Conservation (phyloP, 2,888 invertebrate species). For the Bugula neritina region DNA sequence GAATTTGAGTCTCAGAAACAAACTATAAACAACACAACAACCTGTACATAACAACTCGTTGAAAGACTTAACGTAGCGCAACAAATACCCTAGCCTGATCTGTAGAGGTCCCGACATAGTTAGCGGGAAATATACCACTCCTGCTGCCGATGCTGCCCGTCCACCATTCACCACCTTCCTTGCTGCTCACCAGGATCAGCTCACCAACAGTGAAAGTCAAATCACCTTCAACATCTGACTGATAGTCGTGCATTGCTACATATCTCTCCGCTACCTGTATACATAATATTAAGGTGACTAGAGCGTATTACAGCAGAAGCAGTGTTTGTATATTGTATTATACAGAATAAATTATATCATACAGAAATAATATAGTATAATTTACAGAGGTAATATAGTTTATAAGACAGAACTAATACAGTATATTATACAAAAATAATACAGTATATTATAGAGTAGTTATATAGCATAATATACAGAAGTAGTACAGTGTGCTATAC, state of each 20-base stretch:
- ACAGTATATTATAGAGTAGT: neutral
- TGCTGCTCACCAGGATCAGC: conserved; percentile 74
- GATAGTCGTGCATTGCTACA: conserved; percentile 46
- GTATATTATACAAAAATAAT: neutral
- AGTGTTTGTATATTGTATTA: no score
- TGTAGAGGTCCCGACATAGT: conserved; percentile 65
- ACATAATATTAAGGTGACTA: neutral
- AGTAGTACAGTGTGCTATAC: neutral
- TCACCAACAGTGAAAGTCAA: conserved; percentile 80
- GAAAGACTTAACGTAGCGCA: no score
- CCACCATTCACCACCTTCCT: conserved; percentile 99
- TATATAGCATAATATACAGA: neutral
- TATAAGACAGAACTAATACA: neutral
- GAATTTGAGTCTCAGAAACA: no score
- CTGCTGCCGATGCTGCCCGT: conserved; percentile 78
- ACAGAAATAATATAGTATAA: neutral
- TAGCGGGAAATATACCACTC: conserved; percentile 92
- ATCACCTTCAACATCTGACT: conserved; percentile 72
- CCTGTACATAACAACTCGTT: no score
- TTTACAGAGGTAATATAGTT: neutral
- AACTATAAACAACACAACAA: no score
- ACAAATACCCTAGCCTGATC: neutral
- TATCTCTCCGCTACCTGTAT: conserved; percentile 37
- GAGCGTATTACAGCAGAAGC: no score
- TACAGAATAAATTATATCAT: neutral